A percentile compares a stretch with the other conserved stretches of the same genome.
These are phyloP conservation scores for Thymelicus lineola DNA, from an alignment of 2,888 invertebrate genomes.

Conservation along the genomic window DNA sequence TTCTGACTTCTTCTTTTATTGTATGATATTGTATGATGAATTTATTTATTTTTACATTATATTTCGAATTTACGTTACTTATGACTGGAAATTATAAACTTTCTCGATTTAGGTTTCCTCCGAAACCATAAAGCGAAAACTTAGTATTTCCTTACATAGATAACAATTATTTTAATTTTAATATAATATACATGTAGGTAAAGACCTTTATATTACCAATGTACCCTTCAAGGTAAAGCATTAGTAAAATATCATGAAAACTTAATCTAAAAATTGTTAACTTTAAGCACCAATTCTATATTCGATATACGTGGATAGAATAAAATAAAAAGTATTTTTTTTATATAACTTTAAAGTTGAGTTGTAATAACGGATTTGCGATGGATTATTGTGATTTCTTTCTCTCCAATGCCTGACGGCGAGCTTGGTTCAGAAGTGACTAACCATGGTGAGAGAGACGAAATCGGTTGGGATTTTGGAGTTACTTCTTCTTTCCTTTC, in stretches of 20 bases:
- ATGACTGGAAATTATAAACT: constrained; percentile 40
- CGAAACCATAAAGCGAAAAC: constrained; percentile 67
- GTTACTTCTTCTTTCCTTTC: constrained; percentile 80
- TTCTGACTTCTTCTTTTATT: too few relatives aligned
- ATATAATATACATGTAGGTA: constrained; percentile 35
- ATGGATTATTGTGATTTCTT: constrained; percentile 89
- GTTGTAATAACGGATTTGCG: constrained; percentile 95
- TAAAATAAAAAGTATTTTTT: neutral
- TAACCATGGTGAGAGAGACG: constrained; percentile 92
- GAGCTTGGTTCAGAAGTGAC: constrained; percentile 91
- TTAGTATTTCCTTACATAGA: constrained; percentile 8
- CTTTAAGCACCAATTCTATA: constrained; percentile 29
- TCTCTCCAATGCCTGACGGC: constrained; percentile 86
- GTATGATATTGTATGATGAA: too few relatives aligned
- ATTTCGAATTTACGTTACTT: neutral
- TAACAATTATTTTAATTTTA: neutral
- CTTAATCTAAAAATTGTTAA: constrained; percentile 1
- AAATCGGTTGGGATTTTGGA: constrained; percentile 85
- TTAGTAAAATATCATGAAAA: constrained; percentile 3
- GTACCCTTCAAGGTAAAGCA: neutral
- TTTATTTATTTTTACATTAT: neutral
- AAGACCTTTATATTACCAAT: constrained; percentile 42
- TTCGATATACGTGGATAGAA: neutral
- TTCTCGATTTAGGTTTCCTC: constrained; percentile 72
- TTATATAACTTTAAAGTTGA: constrained; percentile 78